A percentile compares a stretch with the other conserved stretches of the same genome.
Conservation (phyloP, 2,797 vertebrate species). For the Phrynocephalus guinanensis region DNA sequence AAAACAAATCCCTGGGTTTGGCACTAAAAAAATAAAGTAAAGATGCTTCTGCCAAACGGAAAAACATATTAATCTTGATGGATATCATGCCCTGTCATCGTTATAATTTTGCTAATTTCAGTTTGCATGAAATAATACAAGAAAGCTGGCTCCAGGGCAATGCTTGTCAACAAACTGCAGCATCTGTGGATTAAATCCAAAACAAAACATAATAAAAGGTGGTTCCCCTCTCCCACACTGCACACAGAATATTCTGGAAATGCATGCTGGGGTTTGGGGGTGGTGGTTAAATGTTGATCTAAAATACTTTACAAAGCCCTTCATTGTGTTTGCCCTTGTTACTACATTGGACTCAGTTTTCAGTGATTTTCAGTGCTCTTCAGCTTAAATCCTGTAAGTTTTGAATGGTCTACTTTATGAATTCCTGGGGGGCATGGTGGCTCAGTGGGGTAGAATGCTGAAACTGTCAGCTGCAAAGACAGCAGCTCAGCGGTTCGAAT, state of each 20-base stretch:
- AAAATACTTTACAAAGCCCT: background rate
- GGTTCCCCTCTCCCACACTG: background rate
- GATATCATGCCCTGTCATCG: conserved; percentile 49
- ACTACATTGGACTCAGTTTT: background rate
- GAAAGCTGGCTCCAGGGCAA: conserved; percentile 44
- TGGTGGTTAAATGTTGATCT: background rate
- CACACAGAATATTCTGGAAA: background rate
- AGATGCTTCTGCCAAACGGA: conserved; percentile 59
- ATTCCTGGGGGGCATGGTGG: background rate
- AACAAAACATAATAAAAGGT: background rate
- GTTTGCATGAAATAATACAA: conserved; percentile 55
- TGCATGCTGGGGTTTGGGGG: background rate
- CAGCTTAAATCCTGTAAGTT: background rate
- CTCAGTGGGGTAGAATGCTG: too few relatives aligned
- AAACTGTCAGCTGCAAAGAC: too few relatives aligned
- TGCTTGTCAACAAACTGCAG: conserved; percentile 49
- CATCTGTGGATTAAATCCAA: conserved; percentile 34
- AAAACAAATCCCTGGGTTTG: conserved; percentile 66
- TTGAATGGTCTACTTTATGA: background rate
- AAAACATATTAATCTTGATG: conserved; percentile 59
- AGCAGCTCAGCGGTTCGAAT: too few relatives aligned
- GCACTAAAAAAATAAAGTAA: conserved; percentile 45
- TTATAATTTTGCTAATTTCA: conserved; percentile 48
- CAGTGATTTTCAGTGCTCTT: background rate
- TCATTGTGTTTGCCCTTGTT: background rate